Evolutionary conservation across 2,797 vertebrate species (phyloP).

Genomic region (Sebastiscus tertius): DNA sequence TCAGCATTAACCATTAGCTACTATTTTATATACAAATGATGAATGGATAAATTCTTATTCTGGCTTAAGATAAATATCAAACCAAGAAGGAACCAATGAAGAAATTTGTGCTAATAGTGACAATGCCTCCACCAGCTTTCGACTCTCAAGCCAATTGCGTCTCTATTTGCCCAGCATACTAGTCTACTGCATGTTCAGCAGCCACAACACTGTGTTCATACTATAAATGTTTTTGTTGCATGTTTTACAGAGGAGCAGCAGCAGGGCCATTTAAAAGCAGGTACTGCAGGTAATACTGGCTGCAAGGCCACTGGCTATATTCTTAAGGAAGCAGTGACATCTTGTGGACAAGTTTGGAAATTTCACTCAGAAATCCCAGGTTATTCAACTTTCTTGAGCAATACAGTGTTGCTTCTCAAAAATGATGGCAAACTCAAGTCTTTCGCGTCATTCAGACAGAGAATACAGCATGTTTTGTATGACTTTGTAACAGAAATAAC

Average conservation of each 20-base stretch:
- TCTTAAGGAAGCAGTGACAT: constrained; percentile 51
- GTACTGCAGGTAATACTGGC: neutral
- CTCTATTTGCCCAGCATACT: neutral
- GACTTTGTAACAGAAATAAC: neutral
- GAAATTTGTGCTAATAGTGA: neutral
- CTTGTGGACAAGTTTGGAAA: constrained; percentile 50
- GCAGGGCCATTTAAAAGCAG: constrained; percentile 1
- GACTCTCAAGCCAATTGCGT: neutral
- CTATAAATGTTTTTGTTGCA: constrained; percentile 5
- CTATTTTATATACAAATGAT: neutral
- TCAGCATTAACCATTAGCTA: neutral
- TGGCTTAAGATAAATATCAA: neutral
- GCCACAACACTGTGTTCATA: neutral
- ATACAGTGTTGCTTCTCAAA: neutral
- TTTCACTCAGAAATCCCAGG: neutral
- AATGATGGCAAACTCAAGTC: neutral
- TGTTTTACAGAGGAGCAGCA: constrained; percentile 13
- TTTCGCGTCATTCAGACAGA: neutral
- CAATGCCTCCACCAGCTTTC: neutral
- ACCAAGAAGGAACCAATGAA: neutral
- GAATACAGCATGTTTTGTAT: neutral
- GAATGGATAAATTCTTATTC: neutral
- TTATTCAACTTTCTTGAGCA: neutral
- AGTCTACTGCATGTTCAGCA: neutral
- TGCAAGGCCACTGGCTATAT: neutral